A percentile compares a stretch with the other conserved stretches of the same genome.
phyloP scores from a whole-genome alignment of 1,140 invertebrate genomes.

The Drosophila santomea region DNA sequence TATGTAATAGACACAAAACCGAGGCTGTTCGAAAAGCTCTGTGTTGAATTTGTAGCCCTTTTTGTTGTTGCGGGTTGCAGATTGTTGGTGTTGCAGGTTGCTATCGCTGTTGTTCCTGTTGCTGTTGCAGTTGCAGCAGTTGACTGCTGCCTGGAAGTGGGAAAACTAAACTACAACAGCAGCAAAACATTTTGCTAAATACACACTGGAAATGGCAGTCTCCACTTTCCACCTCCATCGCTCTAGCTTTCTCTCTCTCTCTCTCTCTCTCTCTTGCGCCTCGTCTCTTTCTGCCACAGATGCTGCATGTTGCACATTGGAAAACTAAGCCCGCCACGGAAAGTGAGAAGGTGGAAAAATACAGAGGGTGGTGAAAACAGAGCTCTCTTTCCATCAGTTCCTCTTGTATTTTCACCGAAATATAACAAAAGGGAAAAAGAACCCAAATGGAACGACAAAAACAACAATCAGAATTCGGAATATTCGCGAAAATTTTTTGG shows the following conservation, averaged over 20 bases:
- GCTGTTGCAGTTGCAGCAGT: conserved; percentile 40
- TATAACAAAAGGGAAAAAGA: conserved; percentile 4
- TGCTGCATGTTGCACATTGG: conserved; percentile 68
- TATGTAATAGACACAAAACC: conserved; percentile 44
- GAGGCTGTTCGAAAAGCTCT: conserved; percentile 32
- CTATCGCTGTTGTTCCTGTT: conserved; percentile 16
- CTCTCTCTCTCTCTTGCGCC: neutral
- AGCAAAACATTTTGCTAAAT: conserved; percentile 75
- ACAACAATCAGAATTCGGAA: conserved; percentile 3
- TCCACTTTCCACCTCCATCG: conserved; percentile 22
- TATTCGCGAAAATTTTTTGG: conserved; percentile 7
- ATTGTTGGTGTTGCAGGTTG: conserved; percentile 11
- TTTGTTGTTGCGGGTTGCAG: conserved; percentile 31
- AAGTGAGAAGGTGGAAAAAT: conserved; percentile 34
- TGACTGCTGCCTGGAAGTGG: conserved; percentile 56
- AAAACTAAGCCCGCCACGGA: conserved; percentile 63
- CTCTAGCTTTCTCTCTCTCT: conserved; percentile 6
- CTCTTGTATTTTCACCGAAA: conserved; percentile 15
- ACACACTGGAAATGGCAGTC: conserved; percentile 76
- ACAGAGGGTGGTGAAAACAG: conserved; percentile 11
- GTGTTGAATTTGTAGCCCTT: conserved; percentile 31
- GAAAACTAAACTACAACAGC: conserved; percentile 68
- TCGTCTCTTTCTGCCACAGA: conserved; percentile 2
- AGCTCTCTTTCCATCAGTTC: conserved; percentile 1
- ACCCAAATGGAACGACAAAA: conserved; percentile 9